phyloP scores from a whole-genome alignment of 2,797 vertebrate species.

The Xenentodon cancila region DNA sequence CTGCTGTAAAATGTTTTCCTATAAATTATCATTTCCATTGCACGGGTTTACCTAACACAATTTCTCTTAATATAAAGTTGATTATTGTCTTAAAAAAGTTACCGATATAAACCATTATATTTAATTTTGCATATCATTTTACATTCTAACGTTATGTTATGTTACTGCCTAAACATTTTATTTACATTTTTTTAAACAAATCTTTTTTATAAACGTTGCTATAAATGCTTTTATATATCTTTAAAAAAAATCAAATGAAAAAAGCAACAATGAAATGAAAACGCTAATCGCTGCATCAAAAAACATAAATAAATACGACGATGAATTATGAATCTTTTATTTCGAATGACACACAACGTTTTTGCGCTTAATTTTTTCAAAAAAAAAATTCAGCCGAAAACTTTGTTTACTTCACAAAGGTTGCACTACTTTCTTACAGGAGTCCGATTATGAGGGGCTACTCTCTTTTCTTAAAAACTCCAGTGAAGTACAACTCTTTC shows the following conservation, averaged over 20 bases:
- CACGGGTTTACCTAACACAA: neutral
- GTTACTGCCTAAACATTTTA: no score
- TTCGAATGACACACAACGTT: neutral
- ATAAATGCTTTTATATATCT: no score
- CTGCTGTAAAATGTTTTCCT: constrained; percentile 11
- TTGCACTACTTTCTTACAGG: constrained; percentile 1
- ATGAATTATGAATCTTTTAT: constrained; percentile 19
- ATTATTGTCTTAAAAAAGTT: no score
- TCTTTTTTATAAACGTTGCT: no score
- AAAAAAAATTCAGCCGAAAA: constrained; percentile 9
- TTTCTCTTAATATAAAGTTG: neutral
- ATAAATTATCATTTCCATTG: constrained; percentile 2
- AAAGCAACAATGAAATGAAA: no score
- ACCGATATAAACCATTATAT: no score
- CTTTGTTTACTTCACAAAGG: constrained; percentile 13
- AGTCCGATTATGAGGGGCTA: constrained; percentile 14
- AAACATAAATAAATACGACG: constrained; percentile 6
- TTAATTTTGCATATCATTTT: no score
- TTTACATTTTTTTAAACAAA: no score
- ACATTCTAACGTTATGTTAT: no score
- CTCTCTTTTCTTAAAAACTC: constrained; percentile 32
- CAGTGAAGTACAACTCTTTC: constrained; percentile 54
- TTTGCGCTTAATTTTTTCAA: constrained; percentile 14
- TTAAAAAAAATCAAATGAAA: no score
- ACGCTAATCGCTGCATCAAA: no score